phyloP scores from a whole-genome alignment of 1,140 invertebrate genomes.

The Heterodera carotae region DNA sequence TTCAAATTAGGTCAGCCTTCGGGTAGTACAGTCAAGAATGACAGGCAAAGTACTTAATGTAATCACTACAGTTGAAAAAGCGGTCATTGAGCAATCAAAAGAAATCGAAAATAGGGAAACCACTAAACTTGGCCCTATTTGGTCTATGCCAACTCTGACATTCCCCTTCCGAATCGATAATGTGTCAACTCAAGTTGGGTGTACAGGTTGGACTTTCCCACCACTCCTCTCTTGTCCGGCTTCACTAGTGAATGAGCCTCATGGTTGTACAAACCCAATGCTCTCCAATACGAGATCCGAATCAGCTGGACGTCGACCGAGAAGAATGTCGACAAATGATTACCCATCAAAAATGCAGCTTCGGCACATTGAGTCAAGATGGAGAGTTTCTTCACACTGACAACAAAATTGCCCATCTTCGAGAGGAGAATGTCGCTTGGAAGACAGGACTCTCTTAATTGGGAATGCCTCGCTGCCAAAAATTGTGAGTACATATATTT shows the following conservation, averaged over 20 bases:
- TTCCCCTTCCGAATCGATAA: neutral
- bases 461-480: neutral
- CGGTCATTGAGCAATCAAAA: too few species aligned
- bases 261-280: slow-evolving; percentile 17
- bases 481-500: slow-evolving; percentile 2
- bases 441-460: neutral
- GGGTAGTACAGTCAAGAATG: too few species aligned
- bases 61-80: too few species aligned
- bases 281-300: neutral
- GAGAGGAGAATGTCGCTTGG: neutral
- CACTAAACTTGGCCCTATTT: too few species aligned
- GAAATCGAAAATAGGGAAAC: too few species aligned
- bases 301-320: neutral
- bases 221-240: neutral
- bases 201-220: neutral
- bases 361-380: neutral
- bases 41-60: too few species aligned
- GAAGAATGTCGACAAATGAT: slow-evolving; percentile 6
- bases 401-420: neutral
- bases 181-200: slow-evolving; percentile 3
- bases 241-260: neutral
- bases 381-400: neutral
- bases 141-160: neutral
- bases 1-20: too few species aligned
- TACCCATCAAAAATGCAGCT: neutral